Base-by-base conservation (phyloP, 2,888 invertebrate species). In the Melipona beecheii region DNA sequence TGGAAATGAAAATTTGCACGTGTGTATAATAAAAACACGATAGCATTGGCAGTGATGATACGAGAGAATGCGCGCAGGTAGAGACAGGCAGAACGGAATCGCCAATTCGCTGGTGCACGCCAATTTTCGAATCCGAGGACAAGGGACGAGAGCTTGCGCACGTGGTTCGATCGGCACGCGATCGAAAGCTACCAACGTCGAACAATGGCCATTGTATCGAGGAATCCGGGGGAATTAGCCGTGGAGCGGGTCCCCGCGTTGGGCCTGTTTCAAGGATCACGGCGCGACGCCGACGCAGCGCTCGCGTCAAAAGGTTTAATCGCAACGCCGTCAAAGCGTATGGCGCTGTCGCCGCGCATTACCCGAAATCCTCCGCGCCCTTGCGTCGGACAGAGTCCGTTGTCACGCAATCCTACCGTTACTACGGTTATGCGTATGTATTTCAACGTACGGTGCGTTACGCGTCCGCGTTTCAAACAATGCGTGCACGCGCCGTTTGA, bases 301-400 rank as follows among this genome's bases (percentile, higher is more conserved):
- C 49, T 75, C 75, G 65, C 82, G 76, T 83, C 71, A 83, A 86
- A 86, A 86, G 86, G 83, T 79, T 82, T 85, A 85, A 83, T 86
- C 86, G 77, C 43, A 74, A 56, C 27, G 77, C 58, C 73, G 62
- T 83, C 74, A 49, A 81, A 73, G 69, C 70, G 50, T 11, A 66
- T 68, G 49, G 65, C 72, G 80, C 74, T 64, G 75, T 77, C 78
- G 78, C 43, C 50, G 78, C 75, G 71, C 73, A 66, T 76, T 75
- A 84, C 76, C 60, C 77, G 36, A 69, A 81, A 75, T 79, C 76
- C 83, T 84, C 66, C 62, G 71, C 62, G 58, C 79, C 65, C 54
- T 70, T 78, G 49, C 70, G 70, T 77, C 70, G 65, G 21, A 54
- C 24, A 71, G 77, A 73, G 54, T 66, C 83, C 84, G 83, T 75